Conservation (phyloP, 2,888 invertebrate species). For the Xestia c-nigrum region DNA sequence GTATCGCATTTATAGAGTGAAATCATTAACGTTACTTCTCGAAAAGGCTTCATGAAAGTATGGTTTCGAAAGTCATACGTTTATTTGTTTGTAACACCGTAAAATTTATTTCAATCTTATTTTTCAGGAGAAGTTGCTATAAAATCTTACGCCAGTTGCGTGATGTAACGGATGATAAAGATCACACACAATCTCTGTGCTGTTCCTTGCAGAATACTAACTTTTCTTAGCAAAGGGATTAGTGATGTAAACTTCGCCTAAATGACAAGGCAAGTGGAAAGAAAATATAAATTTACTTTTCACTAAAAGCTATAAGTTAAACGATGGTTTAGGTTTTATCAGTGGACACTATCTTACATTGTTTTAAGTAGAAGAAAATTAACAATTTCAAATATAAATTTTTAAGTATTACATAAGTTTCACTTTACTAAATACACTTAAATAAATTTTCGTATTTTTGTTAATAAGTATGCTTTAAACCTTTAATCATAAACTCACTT, state of each 20-base stretch:
- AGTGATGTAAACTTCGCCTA: not conserved
- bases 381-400: not conserved
- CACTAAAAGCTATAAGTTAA: not conserved
- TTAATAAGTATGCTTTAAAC: not conserved
- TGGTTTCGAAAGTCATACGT: not conserved
- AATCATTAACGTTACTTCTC: not conserved
- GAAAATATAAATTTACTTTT: slow-evolving; percentile 1
- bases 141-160: not conserved
- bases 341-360: not conserved
- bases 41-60: not conserved
- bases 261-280: not conserved
- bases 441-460: not conserved
- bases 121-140: not conserved
- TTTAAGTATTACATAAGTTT: not conserved
- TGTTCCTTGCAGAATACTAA: not conserved
- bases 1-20: not conserved
- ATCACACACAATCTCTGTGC: not conserved
- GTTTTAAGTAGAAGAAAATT: not conserved
- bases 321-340: not conserved
- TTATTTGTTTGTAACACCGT: not conserved
- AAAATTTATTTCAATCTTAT: not conserved
- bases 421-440: not conserved
- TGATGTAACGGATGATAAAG: not conserved
- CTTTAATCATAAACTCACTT: too few relatives aligned
- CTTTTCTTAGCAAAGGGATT: not conserved